A percentile compares a stretch with the other conserved stretches of the same genome.
Conservation (phyloP, 35 echinoderm and acorn worm genomes). For the Eucidaris tribuloides region DNA sequence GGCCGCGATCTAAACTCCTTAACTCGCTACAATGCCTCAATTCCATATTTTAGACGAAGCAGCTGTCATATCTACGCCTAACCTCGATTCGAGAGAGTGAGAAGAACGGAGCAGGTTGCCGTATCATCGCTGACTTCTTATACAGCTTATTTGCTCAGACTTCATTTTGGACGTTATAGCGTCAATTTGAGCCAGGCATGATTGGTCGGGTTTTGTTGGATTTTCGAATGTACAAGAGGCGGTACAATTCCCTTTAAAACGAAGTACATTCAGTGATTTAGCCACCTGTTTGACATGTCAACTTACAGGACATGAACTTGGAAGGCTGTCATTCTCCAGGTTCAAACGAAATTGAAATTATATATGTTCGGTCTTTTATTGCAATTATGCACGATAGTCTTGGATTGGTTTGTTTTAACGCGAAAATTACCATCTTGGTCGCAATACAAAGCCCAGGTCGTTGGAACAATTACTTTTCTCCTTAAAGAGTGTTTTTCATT, state of each 20-base stretch:
- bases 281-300: not conserved
- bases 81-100: not conserved
- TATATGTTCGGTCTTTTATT: too few relatives aligned
- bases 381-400: too few relatives aligned
- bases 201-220: too few relatives aligned
- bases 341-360: not conserved
- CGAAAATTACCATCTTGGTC: too few relatives aligned
- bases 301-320: too few relatives aligned
- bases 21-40: not conserved
- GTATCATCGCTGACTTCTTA: constrained; percentile 1
- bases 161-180: not conserved
- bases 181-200: not conserved
- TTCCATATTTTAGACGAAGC: constrained; percentile 27
- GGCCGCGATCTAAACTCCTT: not conserved
- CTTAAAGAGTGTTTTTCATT: too few relatives aligned
- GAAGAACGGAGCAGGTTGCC: constrained; percentile 2
- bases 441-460: too few relatives aligned
- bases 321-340: not conserved
- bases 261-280: not conserved
- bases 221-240: not conserved
- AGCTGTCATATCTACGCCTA: not conserved
- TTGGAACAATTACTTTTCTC: too few relatives aligned
- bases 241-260: not conserved
- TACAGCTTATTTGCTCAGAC: not conserved
- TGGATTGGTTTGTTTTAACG: too few relatives aligned